phyloP scores from a whole-genome alignment of 2,888 invertebrate species.

The Drosophila neotestacea region DNA sequence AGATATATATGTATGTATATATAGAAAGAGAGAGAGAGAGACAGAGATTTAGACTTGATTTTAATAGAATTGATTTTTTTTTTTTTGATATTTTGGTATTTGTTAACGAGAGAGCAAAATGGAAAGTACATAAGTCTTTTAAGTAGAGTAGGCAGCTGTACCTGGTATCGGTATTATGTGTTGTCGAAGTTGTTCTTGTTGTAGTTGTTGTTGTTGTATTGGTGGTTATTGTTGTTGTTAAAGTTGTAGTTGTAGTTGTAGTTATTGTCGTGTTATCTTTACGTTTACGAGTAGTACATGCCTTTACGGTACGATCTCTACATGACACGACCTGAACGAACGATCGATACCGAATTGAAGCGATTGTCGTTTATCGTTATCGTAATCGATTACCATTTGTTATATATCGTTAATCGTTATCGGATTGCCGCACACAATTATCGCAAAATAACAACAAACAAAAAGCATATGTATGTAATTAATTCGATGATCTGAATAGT shows the following conservation, averaged over 20 bases:
- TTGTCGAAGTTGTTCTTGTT: conserved; percentile 71
- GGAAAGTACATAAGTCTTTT: conserved; percentile 62
- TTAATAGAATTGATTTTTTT: conserved; percentile 15
- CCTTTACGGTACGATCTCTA: conserved; percentile 82
- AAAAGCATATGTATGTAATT: conserved; percentile 36
- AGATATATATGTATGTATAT: background rate
- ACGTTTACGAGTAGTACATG: conserved; percentile 76
- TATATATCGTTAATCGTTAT: conserved; percentile 27
- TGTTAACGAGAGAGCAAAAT: conserved; percentile 73
- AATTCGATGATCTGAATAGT: conserved; percentile 39
- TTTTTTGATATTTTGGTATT: conserved; percentile 25
- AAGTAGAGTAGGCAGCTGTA: conserved; percentile 64
- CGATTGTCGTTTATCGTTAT: conserved; percentile 37
- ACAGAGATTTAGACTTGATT: conserved; percentile 31
- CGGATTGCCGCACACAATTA: conserved; percentile 25
- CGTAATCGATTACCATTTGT: conserved; percentile 37
- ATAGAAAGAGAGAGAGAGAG: conserved; percentile 45
- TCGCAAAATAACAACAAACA: conserved; percentile 42
- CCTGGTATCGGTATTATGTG: conserved; percentile 82
- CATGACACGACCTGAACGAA: conserved; percentile 82
- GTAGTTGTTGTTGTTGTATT: conserved; percentile 19
- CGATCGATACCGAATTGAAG: conserved; percentile 16
- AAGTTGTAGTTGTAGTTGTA: conserved; percentile 42
- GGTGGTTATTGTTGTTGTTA: conserved; percentile 55
- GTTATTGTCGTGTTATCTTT: conserved; percentile 79